Conservation (phyloP, 2,888 invertebrate species). For the Globia sparganii region DNA sequence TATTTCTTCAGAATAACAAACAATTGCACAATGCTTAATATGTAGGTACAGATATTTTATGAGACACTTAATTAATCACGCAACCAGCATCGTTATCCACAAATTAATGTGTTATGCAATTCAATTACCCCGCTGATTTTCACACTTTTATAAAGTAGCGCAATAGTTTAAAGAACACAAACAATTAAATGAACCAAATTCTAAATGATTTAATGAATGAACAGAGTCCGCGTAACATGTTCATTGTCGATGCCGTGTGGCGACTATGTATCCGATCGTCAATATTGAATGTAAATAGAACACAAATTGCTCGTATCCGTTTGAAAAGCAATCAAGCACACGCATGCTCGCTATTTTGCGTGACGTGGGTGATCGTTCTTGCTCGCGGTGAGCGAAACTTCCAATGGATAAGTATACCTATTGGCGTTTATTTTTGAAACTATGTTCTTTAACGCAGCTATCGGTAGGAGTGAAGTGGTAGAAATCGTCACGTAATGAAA, state of each 20-base stretch:
- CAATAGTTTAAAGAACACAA: not conserved
- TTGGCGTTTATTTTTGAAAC: constrained; percentile 20
- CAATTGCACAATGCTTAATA: too few species aligned
- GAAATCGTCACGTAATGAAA: not conserved
- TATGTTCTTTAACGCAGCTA: not conserved
- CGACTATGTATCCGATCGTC: constrained; percentile 33
- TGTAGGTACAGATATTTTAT: too few species aligned
- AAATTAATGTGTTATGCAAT: not conserved
- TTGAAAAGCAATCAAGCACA: constrained; percentile 75
- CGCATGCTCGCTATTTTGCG: constrained; percentile 60
- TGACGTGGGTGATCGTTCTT: constrained; percentile 25
- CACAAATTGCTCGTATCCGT: constrained; percentile 76
- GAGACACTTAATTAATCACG: too few species aligned
- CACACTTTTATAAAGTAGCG: not conserved
- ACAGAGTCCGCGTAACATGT: constrained; percentile 17
- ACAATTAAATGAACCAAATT: constrained; percentile 6
- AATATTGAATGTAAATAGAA: constrained; percentile 74
- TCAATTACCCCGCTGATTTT: not conserved
- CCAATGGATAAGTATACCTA: constrained; percentile 3
- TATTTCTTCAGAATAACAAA: too few species aligned
- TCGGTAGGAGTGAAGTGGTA: not conserved
- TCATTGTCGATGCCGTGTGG: constrained; percentile 28
- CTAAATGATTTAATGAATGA: constrained; percentile 15
- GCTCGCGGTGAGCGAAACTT: constrained; percentile 33
- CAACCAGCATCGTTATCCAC: too few species aligned